Conservation (phyloP, 2,113 vertebrate species). For the Peromyscus polionotus region DNA sequence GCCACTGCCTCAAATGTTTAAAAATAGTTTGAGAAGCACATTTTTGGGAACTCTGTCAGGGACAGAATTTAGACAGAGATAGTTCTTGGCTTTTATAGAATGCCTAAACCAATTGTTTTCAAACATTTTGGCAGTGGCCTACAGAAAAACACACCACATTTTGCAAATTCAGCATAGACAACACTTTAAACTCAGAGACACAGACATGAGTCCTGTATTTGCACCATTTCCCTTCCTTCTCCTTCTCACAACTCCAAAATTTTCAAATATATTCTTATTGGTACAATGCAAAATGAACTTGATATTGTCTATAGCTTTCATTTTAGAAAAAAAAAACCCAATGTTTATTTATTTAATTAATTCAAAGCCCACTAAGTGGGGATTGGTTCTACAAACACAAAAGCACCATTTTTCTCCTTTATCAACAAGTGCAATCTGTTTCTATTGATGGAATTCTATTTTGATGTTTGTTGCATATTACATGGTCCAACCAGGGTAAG, state of each 20-base stretch:
- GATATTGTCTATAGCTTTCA: not conserved
- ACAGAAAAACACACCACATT: not conserved
- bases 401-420: not conserved
- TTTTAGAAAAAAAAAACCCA: not conserved
- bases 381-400: not conserved
- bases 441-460: not conserved
- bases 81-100: not conserved
- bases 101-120: not conserved
- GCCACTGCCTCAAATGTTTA: conserved; percentile 14
- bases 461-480: not conserved
- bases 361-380: not conserved
- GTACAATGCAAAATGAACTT: not conserved
- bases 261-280: not conserved
- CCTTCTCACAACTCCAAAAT: not conserved
- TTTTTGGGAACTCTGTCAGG: not conserved
- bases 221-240: not conserved
- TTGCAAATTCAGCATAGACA: not conserved
- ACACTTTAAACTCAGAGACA: not conserved
- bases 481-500: not conserved
- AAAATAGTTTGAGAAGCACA: conserved; percentile 19
- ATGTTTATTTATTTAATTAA: not conserved
- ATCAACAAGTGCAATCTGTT: not conserved
- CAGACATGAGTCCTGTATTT: not conserved
- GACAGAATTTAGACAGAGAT: not conserved
- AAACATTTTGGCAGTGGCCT: not conserved